Evolutionary conservation across 2,113 vertebrate species (phyloP).

Genomic region (Montifringilla adamsi): DNA sequence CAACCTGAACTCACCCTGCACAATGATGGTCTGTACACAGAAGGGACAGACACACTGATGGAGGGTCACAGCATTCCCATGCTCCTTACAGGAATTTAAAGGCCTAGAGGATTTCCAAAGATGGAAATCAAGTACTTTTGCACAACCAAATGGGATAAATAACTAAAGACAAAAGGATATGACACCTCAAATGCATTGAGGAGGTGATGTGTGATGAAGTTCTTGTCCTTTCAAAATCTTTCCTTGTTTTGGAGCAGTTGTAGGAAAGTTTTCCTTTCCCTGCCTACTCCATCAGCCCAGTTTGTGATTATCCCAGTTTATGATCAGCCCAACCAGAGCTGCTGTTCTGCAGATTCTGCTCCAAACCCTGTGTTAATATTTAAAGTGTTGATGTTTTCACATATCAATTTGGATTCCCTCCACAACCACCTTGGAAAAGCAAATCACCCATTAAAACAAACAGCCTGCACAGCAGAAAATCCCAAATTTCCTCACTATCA

Average conservation of each 20-base stretch:
- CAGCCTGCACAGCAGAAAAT: background rate
- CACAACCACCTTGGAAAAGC: background rate
- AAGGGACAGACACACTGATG: rapidly evolving
- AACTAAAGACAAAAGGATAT: background rate
- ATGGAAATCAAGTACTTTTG: background rate
- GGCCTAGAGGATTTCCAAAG: background rate
- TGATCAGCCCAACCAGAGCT: background rate
- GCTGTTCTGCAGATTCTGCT: background rate
- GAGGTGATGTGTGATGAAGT: background rate
- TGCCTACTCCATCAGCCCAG: background rate
- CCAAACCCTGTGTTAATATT: background rate
- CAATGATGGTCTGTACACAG: background rate
- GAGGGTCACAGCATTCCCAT: background rate
- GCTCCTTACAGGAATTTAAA: background rate
- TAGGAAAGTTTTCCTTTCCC: background rate
- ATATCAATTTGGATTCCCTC: background rate
- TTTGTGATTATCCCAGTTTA: background rate
- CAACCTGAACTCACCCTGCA: background rate
- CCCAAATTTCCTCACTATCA: background rate
- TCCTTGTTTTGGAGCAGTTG: background rate
- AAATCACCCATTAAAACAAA: background rate
- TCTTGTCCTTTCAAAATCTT: background rate
- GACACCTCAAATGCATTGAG: background rate
- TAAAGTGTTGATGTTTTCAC: rapidly evolving
- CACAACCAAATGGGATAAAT: background rate